phyloP scores from a whole-genome alignment of 1,140 invertebrate genomes.

The Argopecten irradians region DNA sequence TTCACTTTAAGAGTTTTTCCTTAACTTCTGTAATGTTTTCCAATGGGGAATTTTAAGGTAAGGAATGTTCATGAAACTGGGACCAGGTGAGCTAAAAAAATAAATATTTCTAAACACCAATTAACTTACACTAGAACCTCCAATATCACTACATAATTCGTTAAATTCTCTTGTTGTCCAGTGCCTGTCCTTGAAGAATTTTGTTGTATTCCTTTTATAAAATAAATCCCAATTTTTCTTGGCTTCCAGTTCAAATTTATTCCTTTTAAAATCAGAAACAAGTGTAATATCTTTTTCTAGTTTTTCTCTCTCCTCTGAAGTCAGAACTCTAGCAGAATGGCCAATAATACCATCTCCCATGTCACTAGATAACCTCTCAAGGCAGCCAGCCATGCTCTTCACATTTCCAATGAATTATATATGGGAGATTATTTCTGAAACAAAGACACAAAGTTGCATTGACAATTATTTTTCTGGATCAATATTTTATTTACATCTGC shows the following conservation, averaged over 20 bases:
- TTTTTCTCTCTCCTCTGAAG: slow-evolving; percentile 62
- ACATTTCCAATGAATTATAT: no score
- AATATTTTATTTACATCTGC: no score
- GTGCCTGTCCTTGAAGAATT: slow-evolving; percentile 97
- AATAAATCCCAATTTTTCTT: slow-evolving; percentile 98
- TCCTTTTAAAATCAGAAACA: slow-evolving; percentile 87
- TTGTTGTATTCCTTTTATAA: slow-evolving; percentile 88
- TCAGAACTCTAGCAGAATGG: slow-evolving; percentile 53
- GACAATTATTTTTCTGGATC: no score
- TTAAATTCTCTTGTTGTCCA: slow-evolving; percentile 97
- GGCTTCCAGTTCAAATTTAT: slow-evolving; percentile 90
- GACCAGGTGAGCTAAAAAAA: no score
- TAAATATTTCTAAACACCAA: no score
- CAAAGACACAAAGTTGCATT: no score
- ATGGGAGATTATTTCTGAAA: no score
- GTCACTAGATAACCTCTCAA: background rate
- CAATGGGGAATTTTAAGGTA: no score
- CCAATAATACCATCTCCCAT: background rate
- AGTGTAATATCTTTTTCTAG: slow-evolving; percentile 66
- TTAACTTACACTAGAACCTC: background rate
- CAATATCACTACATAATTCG: slow-evolving; percentile 81
- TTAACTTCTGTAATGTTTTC: no score
- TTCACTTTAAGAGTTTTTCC: no score
- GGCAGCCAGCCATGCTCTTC: background rate
- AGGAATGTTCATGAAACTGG: no score